phyloP scores from a whole-genome alignment of 1,140 invertebrate genomes.

The Venturia canescens region DNA sequence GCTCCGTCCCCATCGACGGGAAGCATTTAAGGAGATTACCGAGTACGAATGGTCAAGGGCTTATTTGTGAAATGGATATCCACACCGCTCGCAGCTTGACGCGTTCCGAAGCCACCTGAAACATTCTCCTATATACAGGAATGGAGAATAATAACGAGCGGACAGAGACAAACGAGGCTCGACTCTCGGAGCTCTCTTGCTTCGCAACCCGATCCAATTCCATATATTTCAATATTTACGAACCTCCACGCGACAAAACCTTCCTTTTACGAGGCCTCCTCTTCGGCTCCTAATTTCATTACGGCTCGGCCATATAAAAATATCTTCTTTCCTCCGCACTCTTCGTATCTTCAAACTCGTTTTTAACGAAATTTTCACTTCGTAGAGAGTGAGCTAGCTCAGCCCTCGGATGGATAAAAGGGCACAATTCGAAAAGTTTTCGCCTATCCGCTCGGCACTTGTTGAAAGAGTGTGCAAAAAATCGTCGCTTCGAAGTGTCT shows the following conservation, averaged over 20 bases:
- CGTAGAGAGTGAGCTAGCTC: too few relatives aligned
- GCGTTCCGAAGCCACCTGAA: not conserved
- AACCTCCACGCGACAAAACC: not conserved
- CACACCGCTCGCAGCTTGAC: not conserved
- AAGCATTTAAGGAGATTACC: constrained; percentile 17
- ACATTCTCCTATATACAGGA: too few relatives aligned
- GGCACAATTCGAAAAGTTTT: too few relatives aligned
- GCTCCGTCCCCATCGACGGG: not conserved
- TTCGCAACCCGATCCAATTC: not conserved
- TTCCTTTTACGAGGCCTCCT: not conserved
- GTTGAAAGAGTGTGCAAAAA: too few relatives aligned
- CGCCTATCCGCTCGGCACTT: too few relatives aligned
- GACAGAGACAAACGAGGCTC: not conserved
- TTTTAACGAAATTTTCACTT: too few relatives aligned
- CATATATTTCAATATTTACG: not conserved
- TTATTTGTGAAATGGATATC: constrained; percentile 20
- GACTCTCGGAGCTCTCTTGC: not conserved
- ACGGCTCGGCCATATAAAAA: not conserved
- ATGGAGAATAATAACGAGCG: not conserved
- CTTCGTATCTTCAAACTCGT: too few relatives aligned
- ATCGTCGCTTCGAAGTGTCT: too few relatives aligned
- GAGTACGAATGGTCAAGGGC: constrained; percentile 20
- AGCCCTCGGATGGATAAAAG: too few relatives aligned
- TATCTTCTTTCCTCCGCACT: not conserved
- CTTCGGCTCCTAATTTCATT: not conserved